Conservation (phyloP, 2,797 vertebrate genomes). For the Tangara arthus region DNA sequence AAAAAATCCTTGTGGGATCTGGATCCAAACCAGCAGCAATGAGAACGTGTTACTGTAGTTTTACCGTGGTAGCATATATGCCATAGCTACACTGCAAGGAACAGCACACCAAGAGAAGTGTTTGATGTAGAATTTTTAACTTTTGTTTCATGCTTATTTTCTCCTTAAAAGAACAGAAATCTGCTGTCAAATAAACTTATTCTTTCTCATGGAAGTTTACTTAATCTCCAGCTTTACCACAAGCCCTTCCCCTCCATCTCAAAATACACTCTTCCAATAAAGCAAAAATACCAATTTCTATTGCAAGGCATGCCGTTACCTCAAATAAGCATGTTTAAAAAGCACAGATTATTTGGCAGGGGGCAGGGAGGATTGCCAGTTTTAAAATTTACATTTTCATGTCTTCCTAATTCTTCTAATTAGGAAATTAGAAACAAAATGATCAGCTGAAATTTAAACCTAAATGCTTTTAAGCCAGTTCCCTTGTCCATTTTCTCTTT, state of each 20-base stretch:
- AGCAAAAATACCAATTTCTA: not conserved
- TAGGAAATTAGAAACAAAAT: not conserved
- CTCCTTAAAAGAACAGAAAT: not conserved
- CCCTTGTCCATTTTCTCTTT: not conserved
- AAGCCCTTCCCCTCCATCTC: not conserved
- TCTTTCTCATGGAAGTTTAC: not conserved
- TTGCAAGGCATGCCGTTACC: not conserved
- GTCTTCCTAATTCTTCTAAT: not conserved
- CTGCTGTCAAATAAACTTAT: not conserved
- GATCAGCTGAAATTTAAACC: not conserved
- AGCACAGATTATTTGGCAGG: not conserved
- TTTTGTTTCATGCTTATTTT: not conserved
- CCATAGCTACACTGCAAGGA: not conserved
- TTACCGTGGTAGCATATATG: not conserved
- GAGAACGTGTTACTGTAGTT: not conserved
- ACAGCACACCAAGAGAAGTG: not conserved
- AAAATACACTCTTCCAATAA: not conserved
- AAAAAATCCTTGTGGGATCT: not conserved
- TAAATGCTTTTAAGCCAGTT: not conserved
- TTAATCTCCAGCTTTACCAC: not conserved
- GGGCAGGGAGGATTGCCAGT: not conserved
- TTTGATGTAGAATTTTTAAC: not conserved
- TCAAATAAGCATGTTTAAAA: not conserved
- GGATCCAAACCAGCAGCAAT: not conserved
- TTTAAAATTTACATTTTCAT: slow-evolving; percentile 1